phyloP scores from a whole-genome alignment of 2,888 invertebrate species.

The Ophion ventricosus region DNA sequence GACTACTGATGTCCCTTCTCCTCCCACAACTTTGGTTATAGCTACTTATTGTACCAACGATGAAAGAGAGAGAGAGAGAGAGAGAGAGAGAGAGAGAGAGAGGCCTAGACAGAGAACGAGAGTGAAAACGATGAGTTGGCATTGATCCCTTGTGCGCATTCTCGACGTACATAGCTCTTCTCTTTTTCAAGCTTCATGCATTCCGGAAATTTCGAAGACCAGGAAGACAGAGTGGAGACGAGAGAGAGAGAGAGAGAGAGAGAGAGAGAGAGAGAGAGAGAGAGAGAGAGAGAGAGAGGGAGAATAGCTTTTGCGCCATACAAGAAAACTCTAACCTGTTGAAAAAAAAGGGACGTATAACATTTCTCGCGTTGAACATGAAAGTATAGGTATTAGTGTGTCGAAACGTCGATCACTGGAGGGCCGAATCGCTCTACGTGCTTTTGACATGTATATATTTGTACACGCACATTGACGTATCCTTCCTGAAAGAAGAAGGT shows the following conservation, averaged over 20 bases:
- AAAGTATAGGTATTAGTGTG: conserved; percentile 4
- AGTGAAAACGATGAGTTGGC: neutral
- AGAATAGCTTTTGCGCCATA: neutral
- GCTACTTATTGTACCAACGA: conserved; percentile 1
- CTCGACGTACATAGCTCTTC: neutral
- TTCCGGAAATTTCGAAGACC: conserved; percentile 6
- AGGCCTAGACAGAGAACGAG: conserved; percentile 5
- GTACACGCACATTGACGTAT: conserved; percentile 1
- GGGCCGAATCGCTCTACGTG: too few relatives aligned
- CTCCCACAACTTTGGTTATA: neutral
- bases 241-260: too few relatives aligned
- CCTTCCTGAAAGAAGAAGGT: conserved; percentile 36
- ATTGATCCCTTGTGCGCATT: neutral
- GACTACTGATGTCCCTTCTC: neutral
- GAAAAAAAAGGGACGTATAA: conserved; percentile 5
- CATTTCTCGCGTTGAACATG: neutral
- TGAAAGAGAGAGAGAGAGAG: neutral
- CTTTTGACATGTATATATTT: neutral
- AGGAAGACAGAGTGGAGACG: neutral
- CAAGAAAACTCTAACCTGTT: conserved; percentile 25
- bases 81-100: conserved; percentile 1
- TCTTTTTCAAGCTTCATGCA: conserved; percentile 15
- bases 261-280: too few relatives aligned
- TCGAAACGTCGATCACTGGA: neutral
- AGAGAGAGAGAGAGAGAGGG: neutral